phyloP scores from a whole-genome alignment of 2,113 vertebrate genomes.

The Ardeotis arabs region DNA sequence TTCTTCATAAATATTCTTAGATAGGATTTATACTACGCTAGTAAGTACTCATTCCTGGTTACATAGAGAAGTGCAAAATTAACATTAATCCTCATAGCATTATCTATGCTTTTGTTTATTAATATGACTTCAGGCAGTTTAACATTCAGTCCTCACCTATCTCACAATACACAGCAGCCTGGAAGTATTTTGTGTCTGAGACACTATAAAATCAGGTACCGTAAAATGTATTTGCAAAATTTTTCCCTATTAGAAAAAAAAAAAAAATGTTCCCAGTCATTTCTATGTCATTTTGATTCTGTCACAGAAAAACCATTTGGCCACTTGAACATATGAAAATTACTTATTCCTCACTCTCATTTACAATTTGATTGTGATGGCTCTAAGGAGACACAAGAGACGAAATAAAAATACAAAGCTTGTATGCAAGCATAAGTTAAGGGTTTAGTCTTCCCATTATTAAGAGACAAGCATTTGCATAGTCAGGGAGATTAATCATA shows the following conservation, averaged over 20 bases:
- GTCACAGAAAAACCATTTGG: not conserved
- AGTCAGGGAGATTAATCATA: not conserved
- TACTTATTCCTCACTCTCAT: not conserved
- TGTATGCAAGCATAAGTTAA: not conserved
- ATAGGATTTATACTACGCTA: not conserved
- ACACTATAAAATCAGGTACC: not conserved
- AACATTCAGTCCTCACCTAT: not conserved
- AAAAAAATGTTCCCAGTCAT: not conserved
- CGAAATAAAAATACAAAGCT: not conserved
- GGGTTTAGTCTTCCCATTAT: not conserved
- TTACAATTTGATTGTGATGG: not conserved
- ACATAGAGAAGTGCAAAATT: not conserved
- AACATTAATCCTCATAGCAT: not conserved
- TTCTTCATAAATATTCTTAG: constrained; percentile 13
- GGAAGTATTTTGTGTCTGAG: not conserved
- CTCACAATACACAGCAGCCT: not conserved
- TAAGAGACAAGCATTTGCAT: not conserved
- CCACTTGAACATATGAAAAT: not conserved
- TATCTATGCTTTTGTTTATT: not conserved
- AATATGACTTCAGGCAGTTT: not conserved
- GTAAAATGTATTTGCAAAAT: not conserved
- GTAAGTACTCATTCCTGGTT: not conserved
- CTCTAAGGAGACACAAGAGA: not conserved
- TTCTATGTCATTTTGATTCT: not conserved
- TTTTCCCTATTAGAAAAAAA: not conserved